Evolutionary conservation across 2,888 invertebrate species (phyloP), one percentile per base, ranked within the genome.

Genomic region (Archaeoteleia sp.): DNA sequence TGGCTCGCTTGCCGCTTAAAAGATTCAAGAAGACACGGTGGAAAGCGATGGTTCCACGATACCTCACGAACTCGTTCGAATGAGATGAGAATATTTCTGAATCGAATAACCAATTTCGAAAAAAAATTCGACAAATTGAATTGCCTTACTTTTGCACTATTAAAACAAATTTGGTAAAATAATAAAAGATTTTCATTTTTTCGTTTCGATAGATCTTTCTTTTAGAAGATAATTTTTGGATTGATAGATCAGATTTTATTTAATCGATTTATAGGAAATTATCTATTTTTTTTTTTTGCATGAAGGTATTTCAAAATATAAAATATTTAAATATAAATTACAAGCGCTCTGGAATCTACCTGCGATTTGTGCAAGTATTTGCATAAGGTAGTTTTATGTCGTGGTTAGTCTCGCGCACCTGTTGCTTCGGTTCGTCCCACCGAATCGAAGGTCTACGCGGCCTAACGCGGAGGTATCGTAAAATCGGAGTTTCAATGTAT

Each of bases 351-450:
- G 51, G 43, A 61, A 46, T 66, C 78, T 72, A 75, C 73, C 72
- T 67, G 78, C 78, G 80, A 79, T 82, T 81, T 82, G 81, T 76
- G 79, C 77, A 78, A 81, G 81, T 79, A 82, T 82, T 82, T 78
- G 68, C 72, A 66, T 74, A 75, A 78, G 77, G 74, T 75, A 76
- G 78, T 78, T 78, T 78, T 71, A 78, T 78, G 79, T 79, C 78
- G 76, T 66, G 78, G 73, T 70, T 72, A 73, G 74, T 73, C 75
- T 75, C 71, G 73, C 74, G 74, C 84, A 84, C 84, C 84, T 84
- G 84, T 84, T 84, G 84, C 84, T 83, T 81, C 81, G 71, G 74
- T 77, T 81, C 80, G 77, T 78, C 78, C 78, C 79, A 78, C 80
- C 78, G 79, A 82, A 83, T 84, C 82, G 84, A 84, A 83, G 81